Evolutionary conservation across 2,113 vertebrate species (phyloP), one percentile per base, ranked within the genome.

Genomic region (Megaceryle torquata): DNA sequence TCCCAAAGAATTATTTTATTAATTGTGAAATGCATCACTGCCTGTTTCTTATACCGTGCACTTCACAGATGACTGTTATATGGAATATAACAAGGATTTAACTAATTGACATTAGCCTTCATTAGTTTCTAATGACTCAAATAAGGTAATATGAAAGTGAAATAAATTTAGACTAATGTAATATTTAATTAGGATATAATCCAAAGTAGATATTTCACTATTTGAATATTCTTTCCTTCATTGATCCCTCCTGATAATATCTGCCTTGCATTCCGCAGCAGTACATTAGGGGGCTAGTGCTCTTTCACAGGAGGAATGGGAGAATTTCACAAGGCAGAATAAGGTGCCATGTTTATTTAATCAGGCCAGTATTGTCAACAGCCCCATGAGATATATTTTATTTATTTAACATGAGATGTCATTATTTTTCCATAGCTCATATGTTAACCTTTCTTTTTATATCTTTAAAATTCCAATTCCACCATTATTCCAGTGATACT

Each of bases 101-200:
- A 91, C 84, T 95, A 96, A 93, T 94, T 88, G 63, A 46, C 69
- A 86, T 94, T 95, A 93, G 26, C 20, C 95, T 94, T 95, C 85
- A 95, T 95, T 96, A 94, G 59, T 74, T 57, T 88, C 51, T 94
- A 92, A 95, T 89, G 56, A 75, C 57, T 96, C 53, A 79, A 88
- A 93, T 91, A 91, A 95, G 43, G 68, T 71, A 92, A 92, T 91
- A 85, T 44, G 48, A 92, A 29, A 85, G 35, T 68, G 86, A 95
- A 91, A 91, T 94, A 93, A 91, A 93, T 94, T 95, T 86, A 88
- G 26, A 68, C 33, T 92, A 83, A 86, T 81, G 56, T 75, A 88
- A 94, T 91, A 89, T 37, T 84, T 46, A 94, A 89, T 89, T 92
- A 91, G 51, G 83, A 82, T 80, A 67, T 54, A 92, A 92, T 85